Evolutionary conservation across 1,140 invertebrate species (phyloP).

Genomic region (Dufourea novaeangliae): DNA sequence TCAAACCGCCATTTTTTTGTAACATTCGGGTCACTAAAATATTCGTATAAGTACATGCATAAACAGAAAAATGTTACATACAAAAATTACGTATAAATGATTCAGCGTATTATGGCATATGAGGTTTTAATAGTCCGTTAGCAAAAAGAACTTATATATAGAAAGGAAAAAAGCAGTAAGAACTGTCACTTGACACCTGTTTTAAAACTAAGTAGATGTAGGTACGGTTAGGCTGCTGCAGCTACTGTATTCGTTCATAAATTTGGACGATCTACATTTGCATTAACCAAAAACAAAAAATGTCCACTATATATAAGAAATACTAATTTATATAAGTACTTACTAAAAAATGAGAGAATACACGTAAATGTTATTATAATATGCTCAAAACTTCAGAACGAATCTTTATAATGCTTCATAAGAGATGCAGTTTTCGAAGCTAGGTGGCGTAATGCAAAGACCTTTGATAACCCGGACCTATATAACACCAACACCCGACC

Average conservation of each 20-base stretch:
- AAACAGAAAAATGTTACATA: background rate
- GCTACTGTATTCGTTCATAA: background rate
- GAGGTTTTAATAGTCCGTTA: background rate
- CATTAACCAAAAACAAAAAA: background rate
- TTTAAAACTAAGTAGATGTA: slow-evolving; percentile 40
- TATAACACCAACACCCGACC: slow-evolving; percentile 27
- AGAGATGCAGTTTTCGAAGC: slow-evolving; percentile 6
- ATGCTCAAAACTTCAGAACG: slow-evolving; percentile 39
- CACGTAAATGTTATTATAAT: slow-evolving; percentile 24
- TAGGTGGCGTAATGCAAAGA: slow-evolving; percentile 28
- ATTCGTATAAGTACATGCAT: background rate
- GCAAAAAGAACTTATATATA: background rate
- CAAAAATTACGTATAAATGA: background rate
- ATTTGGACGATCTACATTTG: background rate
- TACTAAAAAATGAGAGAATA: slow-evolving; percentile 26
- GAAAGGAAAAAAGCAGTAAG: slow-evolving; percentile 5
- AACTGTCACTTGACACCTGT: slow-evolving; percentile 44
- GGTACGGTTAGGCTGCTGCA: slow-evolving; percentile 29
- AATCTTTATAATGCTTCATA: slow-evolving; percentile 42
- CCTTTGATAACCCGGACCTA: too few relatives aligned
- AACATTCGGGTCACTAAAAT: slow-evolving; percentile 13
- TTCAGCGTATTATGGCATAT: background rate
- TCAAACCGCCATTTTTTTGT: slow-evolving; percentile 38
- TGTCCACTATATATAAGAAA: background rate
- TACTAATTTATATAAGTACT: slow-evolving; percentile 12